Base-by-base conservation (phyloP, 2,888 invertebrate genomes). In the Ophion ventricosus region DNA sequence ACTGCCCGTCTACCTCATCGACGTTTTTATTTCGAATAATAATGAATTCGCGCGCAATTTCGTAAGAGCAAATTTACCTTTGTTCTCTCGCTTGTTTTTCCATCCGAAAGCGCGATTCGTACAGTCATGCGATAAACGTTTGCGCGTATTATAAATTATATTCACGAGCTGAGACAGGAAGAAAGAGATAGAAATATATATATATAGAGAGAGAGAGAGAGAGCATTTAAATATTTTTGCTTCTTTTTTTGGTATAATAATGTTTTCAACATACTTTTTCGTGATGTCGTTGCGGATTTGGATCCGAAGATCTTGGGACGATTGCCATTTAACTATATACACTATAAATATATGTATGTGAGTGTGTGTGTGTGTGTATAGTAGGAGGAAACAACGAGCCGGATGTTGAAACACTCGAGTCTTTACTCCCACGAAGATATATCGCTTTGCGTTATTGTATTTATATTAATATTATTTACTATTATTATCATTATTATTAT, bases 241-340 rank as follows among this genome's bases (percentile, higher is more conserved):
- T 59, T 57, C 56, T 75, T 74, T 75, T 74, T 78, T 83, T 86
- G 63, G 73, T 84, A 82, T 79, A 80, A 75, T 72, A 80, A 72
- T 20, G 66, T 78, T 78, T 67, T 56, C 64, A 82, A 82, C 78
- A 54, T 80, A 80, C 77, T 11, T 29, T 43, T 17, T 59, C 29
- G 57, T 70, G 66, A 73, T 73, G 73, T 73, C 83, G 49, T 64
- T 79, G 49, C 35, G 78, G 75, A 67, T 74, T 63, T 59, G n/a
- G 10, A 29, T 35, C 35, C 17, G 49, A 75, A 49, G 70, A 74
- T 70, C 64, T 70, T 78, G 40, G 64, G 54, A 72, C 26, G 56
- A 78, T 64, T 17, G 76, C 69, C 64, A 77, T 73, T 81, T 86
- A 86, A 80, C 82, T 86, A 86, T 86, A 29, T 86, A 86, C 86